Base-by-base conservation (phyloP, 2,797 vertebrate species). In the Catharus ustulatus region DNA sequence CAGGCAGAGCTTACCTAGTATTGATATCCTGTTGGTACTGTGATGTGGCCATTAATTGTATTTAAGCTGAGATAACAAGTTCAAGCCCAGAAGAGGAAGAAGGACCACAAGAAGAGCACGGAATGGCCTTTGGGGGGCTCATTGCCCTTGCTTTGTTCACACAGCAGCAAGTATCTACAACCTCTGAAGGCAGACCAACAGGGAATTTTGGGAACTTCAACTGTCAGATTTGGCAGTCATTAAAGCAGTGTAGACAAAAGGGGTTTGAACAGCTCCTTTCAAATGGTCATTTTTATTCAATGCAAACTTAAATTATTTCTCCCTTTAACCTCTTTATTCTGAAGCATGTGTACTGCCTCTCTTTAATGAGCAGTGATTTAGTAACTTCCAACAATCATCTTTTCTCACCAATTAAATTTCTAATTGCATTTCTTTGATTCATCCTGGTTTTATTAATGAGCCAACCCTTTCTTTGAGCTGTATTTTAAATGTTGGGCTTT, bases 91-190 rank as follows among this genome's bases (percentile, higher is more conserved):
- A 85, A 75, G 73, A 79, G 68, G 22, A 40, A 93, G 54, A 66
- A 51, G 66, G n/a, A 86, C 54, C 66, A 48, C 51, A 36, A 52
- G 29, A 58, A 82, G 62, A 88, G 34, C 73, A 91, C 10, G 48
- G 32, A 73, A 62, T 20, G 17, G 71, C 84, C 62, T 93, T 75
- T 59, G 66, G 80, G 83, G 78, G 54, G 29, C 17, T 92, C 84
- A 59, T 76, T 92, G 62, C 54, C 38, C 92, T 96, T 82, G 92
- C 96, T 83, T 96, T 88, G 94, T 97, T 98, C 93, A 92, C 97
- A 95, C 96, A 96, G 97, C 96, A 98, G 97, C 94, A 82, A 95
- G 91, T 88, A 94, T 95, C 96, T 97, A 92, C 85, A 97, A 86
- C 95, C 92, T 96, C 92, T 86, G 95, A 96, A 95, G 86, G 83